Percentiles rank a stretch among this genome's conserved stretches.
phyloP scores from a whole-genome alignment of 2,888 invertebrate species.

The Dolomedes plantarius region DNA sequence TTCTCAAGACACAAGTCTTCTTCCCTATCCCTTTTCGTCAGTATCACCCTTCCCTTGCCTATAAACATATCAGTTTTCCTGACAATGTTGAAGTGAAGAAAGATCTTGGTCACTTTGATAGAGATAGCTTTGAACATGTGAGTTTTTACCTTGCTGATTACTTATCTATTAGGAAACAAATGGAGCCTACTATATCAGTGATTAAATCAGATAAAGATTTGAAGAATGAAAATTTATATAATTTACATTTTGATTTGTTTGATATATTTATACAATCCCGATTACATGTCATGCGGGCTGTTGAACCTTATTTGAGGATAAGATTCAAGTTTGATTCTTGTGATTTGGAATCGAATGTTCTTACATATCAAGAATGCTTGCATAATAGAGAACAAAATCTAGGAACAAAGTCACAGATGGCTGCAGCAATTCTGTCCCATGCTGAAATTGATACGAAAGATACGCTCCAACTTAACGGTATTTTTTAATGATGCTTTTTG shows the following conservation, averaged over 20 bases:
- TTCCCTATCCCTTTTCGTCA: conserved; percentile 93
- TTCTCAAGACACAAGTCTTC: conserved; percentile 90
- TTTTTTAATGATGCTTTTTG: conserved; percentile 44
- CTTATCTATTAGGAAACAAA: conserved; percentile 82
- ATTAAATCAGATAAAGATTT: conserved; percentile 82
- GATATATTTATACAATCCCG: conserved; percentile 84
- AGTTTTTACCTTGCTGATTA: conserved; percentile 92
- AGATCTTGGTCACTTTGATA: conserved; percentile 87
- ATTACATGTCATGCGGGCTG: conserved; percentile 85
- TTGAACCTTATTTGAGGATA: conserved; percentile 85
- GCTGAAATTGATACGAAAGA: conserved; percentile 52
- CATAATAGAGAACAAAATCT: conserved; percentile 54
- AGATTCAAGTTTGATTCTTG: conserved; percentile 52
- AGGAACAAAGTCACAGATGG: conserved; percentile 68
- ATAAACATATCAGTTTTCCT: conserved; percentile 69
- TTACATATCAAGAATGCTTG: conserved; percentile 56
- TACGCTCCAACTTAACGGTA: conserved; percentile 36
- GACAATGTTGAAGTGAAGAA: conserved; percentile 83
- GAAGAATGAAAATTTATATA: conserved; percentile 76
- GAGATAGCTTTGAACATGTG: conserved; percentile 83
- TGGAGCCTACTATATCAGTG: conserved; percentile 81
- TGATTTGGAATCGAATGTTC: conserved; percentile 45
- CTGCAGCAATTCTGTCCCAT: conserved; percentile 58
- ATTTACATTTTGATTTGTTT: conserved; percentile 78
- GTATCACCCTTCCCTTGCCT: conserved; percentile 83